These are phyloP conservation scores for Cyrtorhinus lividipennis DNA, from an alignment of 1,140 invertebrate species.

Conservation along the genomic window DNA sequence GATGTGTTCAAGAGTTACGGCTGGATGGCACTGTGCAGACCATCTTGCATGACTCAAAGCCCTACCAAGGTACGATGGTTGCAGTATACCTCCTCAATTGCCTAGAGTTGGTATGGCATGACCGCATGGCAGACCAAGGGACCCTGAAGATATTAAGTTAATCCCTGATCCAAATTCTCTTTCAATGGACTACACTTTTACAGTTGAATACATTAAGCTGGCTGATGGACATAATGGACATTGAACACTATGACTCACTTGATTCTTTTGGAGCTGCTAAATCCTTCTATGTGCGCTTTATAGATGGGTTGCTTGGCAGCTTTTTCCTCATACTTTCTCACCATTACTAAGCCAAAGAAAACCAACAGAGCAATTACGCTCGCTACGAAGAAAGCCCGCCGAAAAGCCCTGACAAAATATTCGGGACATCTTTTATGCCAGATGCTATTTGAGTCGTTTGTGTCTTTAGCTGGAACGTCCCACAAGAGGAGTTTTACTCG, in stretches of 20 bases:
- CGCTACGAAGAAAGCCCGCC: background rate
- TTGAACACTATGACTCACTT: too few relatives aligned
- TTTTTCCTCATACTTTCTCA: background rate
- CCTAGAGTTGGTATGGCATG: too few relatives aligned
- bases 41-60: too few relatives aligned
- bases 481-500: background rate
- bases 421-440: background rate
- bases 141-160: too few relatives aligned
- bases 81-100: too few relatives aligned
- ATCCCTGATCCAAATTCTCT: too few relatives aligned
- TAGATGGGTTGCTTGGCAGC: background rate
- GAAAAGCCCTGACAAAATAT: background rate
- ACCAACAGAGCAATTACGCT: background rate
- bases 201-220: too few relatives aligned
- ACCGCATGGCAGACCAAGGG: too few relatives aligned
- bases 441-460: background rate
- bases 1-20: background rate
- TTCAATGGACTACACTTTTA: too few relatives aligned
- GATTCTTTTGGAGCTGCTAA: background rate
- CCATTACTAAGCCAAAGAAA: background rate
- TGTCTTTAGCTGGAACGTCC: background rate
- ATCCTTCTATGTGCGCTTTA: background rate
- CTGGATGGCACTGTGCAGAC: background rate
- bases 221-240: too few relatives aligned
- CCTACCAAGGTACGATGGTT: too few relatives aligned